Evolutionary conservation across 2,888 invertebrate genomes (phyloP).

Genomic region (Trachelus troglodyta): DNA sequence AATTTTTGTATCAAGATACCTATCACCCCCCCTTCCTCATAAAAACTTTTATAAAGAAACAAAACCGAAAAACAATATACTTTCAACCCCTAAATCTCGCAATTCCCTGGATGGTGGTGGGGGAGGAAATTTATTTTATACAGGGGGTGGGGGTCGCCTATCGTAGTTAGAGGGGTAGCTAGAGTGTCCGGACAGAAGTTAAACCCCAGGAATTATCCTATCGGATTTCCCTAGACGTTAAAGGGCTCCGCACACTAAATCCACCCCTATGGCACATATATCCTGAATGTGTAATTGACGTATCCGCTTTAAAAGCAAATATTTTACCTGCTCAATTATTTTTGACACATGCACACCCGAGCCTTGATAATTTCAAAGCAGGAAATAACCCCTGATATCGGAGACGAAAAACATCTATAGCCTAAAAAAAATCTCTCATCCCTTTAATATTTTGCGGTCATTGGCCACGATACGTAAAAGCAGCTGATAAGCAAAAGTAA

Average conservation of each 20-base stretch:
- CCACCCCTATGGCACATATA: background rate
- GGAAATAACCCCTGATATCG: background rate
- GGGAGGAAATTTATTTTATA: conserved; percentile 15
- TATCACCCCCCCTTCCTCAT: conserved; percentile 8
- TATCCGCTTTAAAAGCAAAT: background rate
- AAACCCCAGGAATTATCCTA: background rate
- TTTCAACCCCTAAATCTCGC: background rate
- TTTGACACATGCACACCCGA: background rate
- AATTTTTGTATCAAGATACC: conserved; percentile 15
- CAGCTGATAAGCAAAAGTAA: background rate
- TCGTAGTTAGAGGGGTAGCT: background rate
- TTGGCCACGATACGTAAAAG: background rate
- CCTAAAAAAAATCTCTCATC: background rate
- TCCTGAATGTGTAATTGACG: background rate
- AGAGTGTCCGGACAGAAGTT: background rate
- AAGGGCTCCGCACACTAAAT: background rate
- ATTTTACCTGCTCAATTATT: background rate
- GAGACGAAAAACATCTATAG: background rate
- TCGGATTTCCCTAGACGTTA: background rate
- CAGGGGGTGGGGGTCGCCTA: background rate
- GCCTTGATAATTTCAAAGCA: background rate
- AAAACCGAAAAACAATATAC: background rate
- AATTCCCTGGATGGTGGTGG: background rate
- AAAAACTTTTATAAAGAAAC: background rate
- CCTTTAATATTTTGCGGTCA: background rate